Evolutionary conservation across 2,888 invertebrate genomes (phyloP), one percentile per base, ranked within the genome.

Genomic region (Gymnoscelis rufifasciata): DNA sequence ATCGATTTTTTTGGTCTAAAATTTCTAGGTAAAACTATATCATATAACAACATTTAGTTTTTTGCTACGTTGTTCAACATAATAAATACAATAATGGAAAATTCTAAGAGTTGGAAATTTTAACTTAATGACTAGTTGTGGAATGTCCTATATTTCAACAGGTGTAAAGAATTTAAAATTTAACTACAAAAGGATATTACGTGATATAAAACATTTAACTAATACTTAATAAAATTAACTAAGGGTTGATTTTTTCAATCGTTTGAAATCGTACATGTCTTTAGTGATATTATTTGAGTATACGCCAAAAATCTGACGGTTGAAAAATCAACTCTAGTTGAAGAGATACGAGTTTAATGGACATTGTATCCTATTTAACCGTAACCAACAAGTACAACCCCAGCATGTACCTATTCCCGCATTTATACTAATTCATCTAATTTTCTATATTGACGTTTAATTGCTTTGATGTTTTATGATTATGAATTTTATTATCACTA

Each of bases 121-220:
- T 45, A 50, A 45, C 50, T 50, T 50, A 50, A 36, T 50, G 50
- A 50, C 45, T 50, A 50, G 50, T 45, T 38, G 50, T 46, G 50
- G 50, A 50, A 50, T 50, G 50, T 50, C 42, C 50, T 50, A 42
- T 29, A 27, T 23, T 42, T 39, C 19, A 45, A 45, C 26, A 42
- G 44, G 38, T 43, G 36, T 35, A 35, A 38, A 38, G 26, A 36
- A 42, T 33, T 43, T 19, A 29, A 40, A 23, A 42, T 27, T 36
- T 30, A 29, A 29, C 7, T 44, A 44, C 19, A 12, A 10, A 31
- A 24, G 15, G 15, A 11, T 35, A 10, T 10, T 6, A 35, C 10
- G 35, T 23, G 15, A 10, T 2, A 35, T 15, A n/a, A 19, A 19
- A 19, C 19, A 19, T 19, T 19, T 3, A 19, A 19, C n/a, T n/a